These are phyloP conservation scores for Polia nebulosa DNA, from an alignment of 2,888 invertebrate species.

Conservation along the genomic window DNA sequence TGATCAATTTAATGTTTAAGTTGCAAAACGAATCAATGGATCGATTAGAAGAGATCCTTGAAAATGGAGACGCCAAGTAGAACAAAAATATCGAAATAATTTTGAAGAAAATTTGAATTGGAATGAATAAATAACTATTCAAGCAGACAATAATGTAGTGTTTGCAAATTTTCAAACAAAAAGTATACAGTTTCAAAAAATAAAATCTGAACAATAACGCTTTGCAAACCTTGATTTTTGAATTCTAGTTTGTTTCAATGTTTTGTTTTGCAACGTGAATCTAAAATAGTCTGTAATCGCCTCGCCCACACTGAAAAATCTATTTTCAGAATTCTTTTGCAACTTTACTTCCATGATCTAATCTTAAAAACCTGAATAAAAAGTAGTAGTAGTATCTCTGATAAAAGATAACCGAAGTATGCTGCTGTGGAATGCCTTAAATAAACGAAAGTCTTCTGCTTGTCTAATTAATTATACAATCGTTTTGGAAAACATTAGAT, in stretches of 20 bases:
- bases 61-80: background rate
- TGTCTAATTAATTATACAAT: background rate
- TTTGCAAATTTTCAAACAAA: constrained; percentile 1
- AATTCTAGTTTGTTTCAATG: background rate
- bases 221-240: background rate
- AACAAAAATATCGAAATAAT: constrained; percentile 10
- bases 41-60: constrained; percentile 5
- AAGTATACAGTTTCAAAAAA: background rate
- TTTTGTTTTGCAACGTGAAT: background rate
- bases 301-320: background rate
- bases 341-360: background rate
- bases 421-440: constrained; percentile 5
- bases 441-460: background rate
- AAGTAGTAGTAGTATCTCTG: constrained; percentile 15
- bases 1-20: constrained; percentile 13
- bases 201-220: background rate
- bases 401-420: constrained; percentile 16
- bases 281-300: background rate
- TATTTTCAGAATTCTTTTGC: background rate
- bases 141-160: constrained; percentile 20
- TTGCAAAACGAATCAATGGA: constrained; percentile 26
- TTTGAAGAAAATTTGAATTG: constrained; percentile 13
- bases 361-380: background rate
- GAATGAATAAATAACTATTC: constrained; percentile 16
- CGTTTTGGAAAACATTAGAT: background rate